Evolutionary conservation across 1,140 invertebrate genomes (phyloP), one percentile per base, ranked within the genome.

Genomic region (Antheraea pernyi): DNA sequence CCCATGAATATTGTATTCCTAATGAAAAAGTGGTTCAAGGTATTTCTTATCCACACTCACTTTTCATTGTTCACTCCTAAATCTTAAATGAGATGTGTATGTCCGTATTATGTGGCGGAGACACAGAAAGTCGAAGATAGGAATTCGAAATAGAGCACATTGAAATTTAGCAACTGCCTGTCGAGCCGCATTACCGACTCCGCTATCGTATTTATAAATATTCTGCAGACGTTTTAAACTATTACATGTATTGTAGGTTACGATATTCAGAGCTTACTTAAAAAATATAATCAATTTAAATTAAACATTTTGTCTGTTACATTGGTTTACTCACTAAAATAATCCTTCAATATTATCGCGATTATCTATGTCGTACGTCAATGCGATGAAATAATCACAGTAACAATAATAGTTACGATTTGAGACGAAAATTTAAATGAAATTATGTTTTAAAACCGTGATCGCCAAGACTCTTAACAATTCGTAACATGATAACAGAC

Each of bases 121-220:
- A 80, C 80, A 77, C 78, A 78, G 83, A 84, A 87, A 90, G 82
- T 76, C 75, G 81, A 86, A 81, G 79, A 81, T 80, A 78, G 78
- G 78, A 81, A 82, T 85, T 81, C 76, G 78, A 91, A 88, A 83
- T 91, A 83, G 89, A 89, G 76, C 89, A 85, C 83, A 86, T 88
- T 91, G 88, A 91, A 89, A 91, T 91, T 89, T 91, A 88, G 88
- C 88, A 91, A 89, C 87, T 92, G 88, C 84, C 86, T 90, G 86
- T 88, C 85, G 81, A 73, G 75, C 73, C 81, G 82, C 83, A 86
- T 91, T 89, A 90, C 88, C 68, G 82, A 82, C 77, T 88, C 77
- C 74, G 83, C 85, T 86, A 81, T 83, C 80, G 83, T 91, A 89
- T 91, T 89, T 90, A 90, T 89, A 89, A 90, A 90, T 90, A 89